A percentile compares a stretch with the other conserved stretches of the same genome.
phyloP scores from a whole-genome alignment of 2,888 invertebrate genomes.

The Lissocephala sabroskyi region DNA sequence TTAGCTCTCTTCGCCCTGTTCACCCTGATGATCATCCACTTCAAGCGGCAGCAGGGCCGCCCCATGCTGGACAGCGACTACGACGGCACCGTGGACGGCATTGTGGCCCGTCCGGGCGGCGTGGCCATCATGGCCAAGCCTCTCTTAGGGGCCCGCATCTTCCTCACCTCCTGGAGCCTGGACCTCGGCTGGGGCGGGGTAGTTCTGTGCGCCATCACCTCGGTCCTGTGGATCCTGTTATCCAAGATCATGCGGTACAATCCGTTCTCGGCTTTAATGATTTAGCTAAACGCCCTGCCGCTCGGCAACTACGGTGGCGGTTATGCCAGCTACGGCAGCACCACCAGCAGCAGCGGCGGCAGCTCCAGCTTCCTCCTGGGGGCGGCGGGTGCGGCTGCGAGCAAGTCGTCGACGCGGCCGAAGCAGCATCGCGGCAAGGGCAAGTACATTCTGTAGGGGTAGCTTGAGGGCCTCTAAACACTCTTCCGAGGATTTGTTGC shows the following conservation, averaged over 20 bases:
- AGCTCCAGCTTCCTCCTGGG: constrained; percentile 46
- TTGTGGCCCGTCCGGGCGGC: constrained; percentile 75
- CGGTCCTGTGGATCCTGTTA: constrained; percentile 88
- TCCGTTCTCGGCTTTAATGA: constrained; percentile 83
- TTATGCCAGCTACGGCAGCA: constrained; percentile 45
- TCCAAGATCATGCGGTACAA: constrained; percentile 94
- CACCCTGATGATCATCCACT: constrained; percentile 93
- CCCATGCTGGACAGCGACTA: constrained; percentile 76
- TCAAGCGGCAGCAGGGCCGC: constrained; percentile 84
- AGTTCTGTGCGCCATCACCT: constrained; percentile 85
- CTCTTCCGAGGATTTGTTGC: constrained; percentile 5
- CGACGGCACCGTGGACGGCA: constrained; percentile 82
- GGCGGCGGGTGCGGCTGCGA: constrained; percentile 29
- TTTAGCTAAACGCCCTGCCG: constrained; percentile 72
- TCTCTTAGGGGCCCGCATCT: constrained; percentile 80
- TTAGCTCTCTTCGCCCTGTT: constrained; percentile 92
- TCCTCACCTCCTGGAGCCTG: constrained; percentile 86
- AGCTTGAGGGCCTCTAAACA: not conserved
- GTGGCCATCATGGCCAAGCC: constrained; percentile 75
- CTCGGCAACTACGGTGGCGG: constrained; percentile 46
- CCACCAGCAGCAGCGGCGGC: constrained; percentile 44
- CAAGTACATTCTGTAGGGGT: constrained; percentile 45
- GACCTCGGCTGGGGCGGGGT: constrained; percentile 92
- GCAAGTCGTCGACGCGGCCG: constrained; percentile 51
- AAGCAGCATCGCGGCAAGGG: constrained; percentile 52